These are phyloP conservation scores for Drosophila crucigera DNA, from an alignment of 2,888 invertebrate genomes.

Conservation along the genomic window DNA sequence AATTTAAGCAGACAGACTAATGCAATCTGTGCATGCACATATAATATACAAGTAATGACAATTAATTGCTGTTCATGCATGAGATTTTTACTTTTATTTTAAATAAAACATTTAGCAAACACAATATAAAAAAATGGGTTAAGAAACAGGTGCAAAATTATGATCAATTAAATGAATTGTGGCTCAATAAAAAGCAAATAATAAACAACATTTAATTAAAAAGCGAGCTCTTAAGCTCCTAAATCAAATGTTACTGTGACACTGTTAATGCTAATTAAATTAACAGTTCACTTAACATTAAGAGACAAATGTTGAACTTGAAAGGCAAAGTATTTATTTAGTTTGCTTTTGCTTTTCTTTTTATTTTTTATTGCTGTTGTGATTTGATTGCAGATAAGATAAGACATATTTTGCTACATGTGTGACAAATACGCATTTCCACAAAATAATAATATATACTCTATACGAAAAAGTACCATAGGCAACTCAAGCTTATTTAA, in stretches of 20 bases:
- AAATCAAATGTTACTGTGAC: not conserved
- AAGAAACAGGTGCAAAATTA: not conserved
- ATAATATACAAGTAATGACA: constrained; percentile 25
- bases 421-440: constrained; percentile 4
- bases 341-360: not conserved
- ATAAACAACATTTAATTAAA: constrained; percentile 19
- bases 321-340: not conserved
- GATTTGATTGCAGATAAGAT: constrained; percentile 50
- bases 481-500: no score
- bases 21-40: constrained; percentile 14
- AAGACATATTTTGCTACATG: constrained; percentile 4
- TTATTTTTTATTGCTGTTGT: constrained; percentile 7
- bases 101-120: not conserved
- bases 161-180: constrained; percentile 1
- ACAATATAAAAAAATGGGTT: constrained; percentile 9
- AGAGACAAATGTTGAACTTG: not conserved
- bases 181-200: constrained; percentile 5
- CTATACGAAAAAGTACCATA: not conserved
- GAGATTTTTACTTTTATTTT: constrained; percentile 17
- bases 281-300: not conserved
- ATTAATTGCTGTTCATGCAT: constrained; percentile 36
- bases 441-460: constrained; percentile 1
- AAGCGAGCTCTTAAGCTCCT: not conserved
- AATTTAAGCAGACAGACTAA: constrained; percentile 5
- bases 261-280: not conserved